Conservation (phyloP, 2,113 vertebrate genomes). For the Hydrochoerus hydrochaeris region DNA sequence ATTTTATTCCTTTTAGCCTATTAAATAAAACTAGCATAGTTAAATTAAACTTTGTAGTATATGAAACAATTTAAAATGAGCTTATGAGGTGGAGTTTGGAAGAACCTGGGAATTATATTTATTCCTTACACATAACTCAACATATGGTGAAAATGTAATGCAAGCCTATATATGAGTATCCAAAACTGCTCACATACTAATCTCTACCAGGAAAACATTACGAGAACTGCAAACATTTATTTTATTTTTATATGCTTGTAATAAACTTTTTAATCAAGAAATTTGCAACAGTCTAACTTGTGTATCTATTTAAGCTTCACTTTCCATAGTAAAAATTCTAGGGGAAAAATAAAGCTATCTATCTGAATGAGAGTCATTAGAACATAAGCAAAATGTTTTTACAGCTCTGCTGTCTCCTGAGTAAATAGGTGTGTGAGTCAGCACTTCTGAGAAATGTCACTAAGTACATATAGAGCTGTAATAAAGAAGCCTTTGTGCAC, state of each 20-base stretch:
- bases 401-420: neutral
- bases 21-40: constrained; percentile 47
- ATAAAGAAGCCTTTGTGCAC: neutral
- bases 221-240: neutral
- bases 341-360: neutral
- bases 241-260: neutral
- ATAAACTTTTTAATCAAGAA: neutral
- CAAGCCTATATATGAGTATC: neutral
- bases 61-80: neutral
- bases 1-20: constrained; percentile 57
- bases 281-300: neutral
- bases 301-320: neutral
- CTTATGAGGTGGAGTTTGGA: neutral
- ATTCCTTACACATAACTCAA: constrained; percentile 9
- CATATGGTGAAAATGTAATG: neutral
- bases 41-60: constrained; percentile 53
- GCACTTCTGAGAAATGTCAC: constrained; percentile 15
- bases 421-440: neutral
- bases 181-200: neutral
- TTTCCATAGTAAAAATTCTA: neutral
- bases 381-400: neutral
- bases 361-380: neutral
- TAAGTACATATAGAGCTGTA: neutral
- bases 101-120: constrained; percentile 28
- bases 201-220: neutral